A percentile compares a stretch with the other conserved stretches of the same genome.
Conservation (phyloP, 2,888 invertebrate genomes). For the Drosophila greeni region DNA sequence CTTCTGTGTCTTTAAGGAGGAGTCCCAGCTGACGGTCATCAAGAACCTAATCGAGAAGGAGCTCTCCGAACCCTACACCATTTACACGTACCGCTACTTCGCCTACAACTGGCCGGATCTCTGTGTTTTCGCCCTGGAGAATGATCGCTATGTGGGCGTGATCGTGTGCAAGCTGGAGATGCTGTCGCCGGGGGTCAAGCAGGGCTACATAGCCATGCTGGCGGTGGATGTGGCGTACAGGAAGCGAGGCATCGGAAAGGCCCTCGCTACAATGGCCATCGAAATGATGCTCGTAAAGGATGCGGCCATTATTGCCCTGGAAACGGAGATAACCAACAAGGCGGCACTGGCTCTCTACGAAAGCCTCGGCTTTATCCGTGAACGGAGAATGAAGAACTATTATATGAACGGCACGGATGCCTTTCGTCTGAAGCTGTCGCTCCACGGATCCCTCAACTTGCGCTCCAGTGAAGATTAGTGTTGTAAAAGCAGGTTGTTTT, state of each 20-base stretch:
- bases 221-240: constrained; percentile 60
- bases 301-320: constrained; percentile 98
- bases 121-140: constrained; percentile 54
- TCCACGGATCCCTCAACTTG: constrained; percentile 80
- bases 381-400: constrained; percentile 98
- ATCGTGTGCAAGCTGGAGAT: constrained; percentile 55
- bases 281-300: constrained; percentile 95
- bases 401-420: constrained; percentile 99
- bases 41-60: constrained; percentile 47
- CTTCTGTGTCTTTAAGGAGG: constrained; percentile 37
- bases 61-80: constrained; percentile 63
- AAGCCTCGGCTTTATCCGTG: constrained; percentile 98
- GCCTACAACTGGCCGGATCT: constrained; percentile 64
- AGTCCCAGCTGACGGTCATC: constrained; percentile 46
- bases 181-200: not conserved
- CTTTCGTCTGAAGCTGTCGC: constrained; percentile 94
- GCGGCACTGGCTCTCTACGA: constrained; percentile 97
- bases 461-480: constrained; percentile 13
- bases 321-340: constrained; percentile 98
- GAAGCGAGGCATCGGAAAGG: constrained; percentile 44
- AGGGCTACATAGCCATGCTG: constrained; percentile 64
- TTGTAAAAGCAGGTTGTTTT: not conserved
- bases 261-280: constrained; percentile 52
- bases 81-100: constrained; percentile 66
- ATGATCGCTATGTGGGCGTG: constrained; percentile 56